Evolutionary conservation across 2,888 invertebrate genomes (phyloP).

Genomic region (Glaucopsyche alexis): DNA sequence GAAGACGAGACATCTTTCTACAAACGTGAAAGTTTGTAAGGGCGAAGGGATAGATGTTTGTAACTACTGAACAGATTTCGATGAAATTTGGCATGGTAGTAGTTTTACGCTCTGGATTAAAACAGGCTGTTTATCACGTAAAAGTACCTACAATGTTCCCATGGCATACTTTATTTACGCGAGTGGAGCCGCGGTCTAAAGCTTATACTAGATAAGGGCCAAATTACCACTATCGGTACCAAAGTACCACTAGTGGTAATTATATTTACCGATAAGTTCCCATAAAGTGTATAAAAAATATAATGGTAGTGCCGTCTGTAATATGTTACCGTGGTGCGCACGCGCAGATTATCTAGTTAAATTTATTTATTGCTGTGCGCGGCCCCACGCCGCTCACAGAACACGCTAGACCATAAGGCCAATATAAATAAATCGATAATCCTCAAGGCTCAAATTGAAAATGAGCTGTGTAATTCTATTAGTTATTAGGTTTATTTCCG

Average conservation of each 20-base stretch:
- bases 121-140: too few species aligned
- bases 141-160: too few species aligned
- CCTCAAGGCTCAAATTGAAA: slow-evolving; percentile 20
- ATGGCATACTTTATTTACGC: too few species aligned
- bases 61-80: too few species aligned
- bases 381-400: slow-evolving; percentile 34
- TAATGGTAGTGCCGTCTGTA: background rate
- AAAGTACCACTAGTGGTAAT: background rate
- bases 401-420: slow-evolving; percentile 10
- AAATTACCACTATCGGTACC: too few species aligned
- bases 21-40: too few species aligned
- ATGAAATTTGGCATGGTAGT: too few species aligned
- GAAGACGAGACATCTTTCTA: too few species aligned
- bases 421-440: slow-evolving; percentile 26
- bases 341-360: slow-evolving; percentile 67
- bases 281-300: slow-evolving; percentile 2
- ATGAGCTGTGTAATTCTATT: slow-evolving; percentile 11
- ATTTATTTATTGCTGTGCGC: slow-evolving; percentile 57
- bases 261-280: background rate
- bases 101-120: too few species aligned
- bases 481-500: slow-evolving; percentile 6
- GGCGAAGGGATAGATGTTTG: too few species aligned
- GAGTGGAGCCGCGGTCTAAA: too few species aligned
- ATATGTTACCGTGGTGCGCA: slow-evolving; percentile 40
- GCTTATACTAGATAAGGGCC: too few species aligned